These are phyloP conservation scores for Mormyrus proboscirostris DNA, from an alignment of 2,797 vertebrate genomes.

Conservation along the genomic window DNA sequence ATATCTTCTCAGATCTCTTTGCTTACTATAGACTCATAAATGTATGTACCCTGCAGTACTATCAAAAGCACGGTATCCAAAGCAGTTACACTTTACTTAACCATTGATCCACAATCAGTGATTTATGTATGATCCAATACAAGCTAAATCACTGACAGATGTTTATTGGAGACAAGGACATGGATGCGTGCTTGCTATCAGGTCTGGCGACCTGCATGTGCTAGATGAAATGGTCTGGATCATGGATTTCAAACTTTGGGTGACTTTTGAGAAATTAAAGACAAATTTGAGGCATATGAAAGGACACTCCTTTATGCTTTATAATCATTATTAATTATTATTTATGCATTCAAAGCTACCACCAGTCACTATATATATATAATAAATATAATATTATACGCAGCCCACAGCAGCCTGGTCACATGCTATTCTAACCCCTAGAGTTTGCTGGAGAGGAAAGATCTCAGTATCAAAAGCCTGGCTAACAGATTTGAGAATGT, in stretches of 20 bases:
- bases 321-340: not conserved
- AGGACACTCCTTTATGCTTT: not conserved
- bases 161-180: not conserved
- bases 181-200: not conserved
- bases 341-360: not conserved
- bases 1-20: not conserved
- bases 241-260: not conserved
- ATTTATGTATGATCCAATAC: not conserved
- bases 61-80: not conserved
- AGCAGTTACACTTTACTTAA: not conserved
- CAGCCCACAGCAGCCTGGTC: not conserved
- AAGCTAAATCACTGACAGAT: slow-evolving; percentile 2
- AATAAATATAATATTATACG: not conserved
- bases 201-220: not conserved
- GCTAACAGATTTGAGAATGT: not conserved
- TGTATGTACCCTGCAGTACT: not conserved
- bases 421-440: not conserved
- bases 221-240: not conserved
- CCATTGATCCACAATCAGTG: not conserved
- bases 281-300: not conserved
- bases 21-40: not conserved
- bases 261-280: not conserved
- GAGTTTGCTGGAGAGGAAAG: not conserved
- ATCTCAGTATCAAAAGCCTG: not conserved
- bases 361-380: not conserved